phyloP scores from a whole-genome alignment of 1,140 invertebrate species.

The Ladona fulva region DNA sequence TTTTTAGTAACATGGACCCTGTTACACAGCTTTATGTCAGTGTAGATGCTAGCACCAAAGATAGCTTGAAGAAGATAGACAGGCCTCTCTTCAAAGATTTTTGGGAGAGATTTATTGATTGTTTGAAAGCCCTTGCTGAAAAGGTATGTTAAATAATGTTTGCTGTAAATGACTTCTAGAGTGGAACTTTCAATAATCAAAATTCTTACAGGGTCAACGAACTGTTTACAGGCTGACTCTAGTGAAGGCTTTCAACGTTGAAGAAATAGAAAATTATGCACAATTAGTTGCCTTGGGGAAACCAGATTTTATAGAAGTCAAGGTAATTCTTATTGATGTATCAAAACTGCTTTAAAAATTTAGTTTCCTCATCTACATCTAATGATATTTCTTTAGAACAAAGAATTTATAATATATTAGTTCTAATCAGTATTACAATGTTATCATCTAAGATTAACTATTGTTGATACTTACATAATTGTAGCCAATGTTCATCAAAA shows the following conservation, averaged over 20 bases:
- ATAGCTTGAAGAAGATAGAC: constrained; percentile 56
- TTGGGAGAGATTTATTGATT: constrained; percentile 51
- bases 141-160: constrained; percentile 32
- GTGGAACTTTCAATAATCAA: background rate
- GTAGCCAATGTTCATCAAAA: too few relatives aligned
- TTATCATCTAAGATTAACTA: too few relatives aligned
- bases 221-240: constrained; percentile 56
- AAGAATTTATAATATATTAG: too few relatives aligned
- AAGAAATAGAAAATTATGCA: constrained; percentile 52
- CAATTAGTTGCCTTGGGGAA: constrained; percentile 46
- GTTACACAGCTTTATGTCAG: constrained; percentile 58
- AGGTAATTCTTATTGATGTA: constrained; percentile 36
- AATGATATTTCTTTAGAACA: too few relatives aligned
- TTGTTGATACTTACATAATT: too few relatives aligned
- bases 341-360: too few relatives aligned
- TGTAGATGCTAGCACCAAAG: constrained; percentile 53
- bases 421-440: too few relatives aligned
- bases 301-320: constrained; percentile 59
- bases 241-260: constrained; percentile 53
- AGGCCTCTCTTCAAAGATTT: constrained; percentile 53
- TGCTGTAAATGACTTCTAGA: background rate
- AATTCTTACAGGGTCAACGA: constrained; percentile 40
- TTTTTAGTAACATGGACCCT: constrained; percentile 40
- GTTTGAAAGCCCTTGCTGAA: constrained; percentile 42
- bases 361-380: too few relatives aligned